Base-by-base conservation (phyloP, 2,113 vertebrate species). In the Lynx canadensis region DNA sequence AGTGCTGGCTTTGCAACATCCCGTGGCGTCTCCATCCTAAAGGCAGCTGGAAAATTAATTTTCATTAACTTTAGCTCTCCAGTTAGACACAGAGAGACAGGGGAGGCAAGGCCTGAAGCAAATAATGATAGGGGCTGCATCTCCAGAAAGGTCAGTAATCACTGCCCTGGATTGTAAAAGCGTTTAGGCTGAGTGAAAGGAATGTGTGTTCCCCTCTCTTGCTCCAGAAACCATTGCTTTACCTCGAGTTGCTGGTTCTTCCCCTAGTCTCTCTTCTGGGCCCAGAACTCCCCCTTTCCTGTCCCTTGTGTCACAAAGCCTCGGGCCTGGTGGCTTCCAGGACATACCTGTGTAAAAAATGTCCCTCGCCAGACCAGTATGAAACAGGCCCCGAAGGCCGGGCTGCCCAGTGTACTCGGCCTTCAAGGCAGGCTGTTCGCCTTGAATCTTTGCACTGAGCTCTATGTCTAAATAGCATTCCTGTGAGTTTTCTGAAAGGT, bases 381-480 rank as follows among this genome's bases (percentile, higher is more conserved):
- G 79, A 76, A 76, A 27, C 2, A 25, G 89, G 41, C 52, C 63
- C 52, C 71, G 9, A 15, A 5, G 68, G 48, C 73, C 60, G 52
- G 89, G 76, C 73, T 38, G 8, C 50, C 48, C 45, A 13, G 16
- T n/a, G 45, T 65, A 21, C 63, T 12, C 63, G 0, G 29, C 97
- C 90, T 94, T 95, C 36, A 15, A 36, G 88, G 79, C 86, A 63
- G 82, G 55, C 10, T 57, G 12, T 94, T 97, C 89, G 71, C 94
- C 93, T 97, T 1, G 5, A 76, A 63, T 93, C 86, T 98, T 97
- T 95, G 84, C 71, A 41, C 55, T 86, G 88, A 97, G 68, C 73
- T 97, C 78, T 97, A 0, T 96, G 38, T 97, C 96, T 97, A 81
- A 97, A 76, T 96, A 96, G 57, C 96, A 89, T 98, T 98, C 96